Evolutionary conservation across 2,797 vertebrate species (phyloP).

Genomic region (Alosa sapidissima): DNA sequence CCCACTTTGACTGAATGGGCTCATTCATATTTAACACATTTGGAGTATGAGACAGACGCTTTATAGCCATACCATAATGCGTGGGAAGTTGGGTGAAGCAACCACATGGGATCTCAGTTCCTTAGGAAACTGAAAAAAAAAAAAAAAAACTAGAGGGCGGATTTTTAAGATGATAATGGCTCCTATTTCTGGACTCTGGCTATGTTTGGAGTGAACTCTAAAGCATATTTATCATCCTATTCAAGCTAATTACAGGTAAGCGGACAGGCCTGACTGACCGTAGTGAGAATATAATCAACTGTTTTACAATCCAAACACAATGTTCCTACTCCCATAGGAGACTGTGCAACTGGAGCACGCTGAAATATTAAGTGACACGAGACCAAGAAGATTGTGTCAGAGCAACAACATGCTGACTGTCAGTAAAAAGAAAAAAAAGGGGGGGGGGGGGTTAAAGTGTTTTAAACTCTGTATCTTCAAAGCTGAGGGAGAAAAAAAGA

Average conservation of each 20-base stretch:
- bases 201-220: background rate
- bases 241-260: conserved; percentile 9
- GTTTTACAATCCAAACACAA: background rate
- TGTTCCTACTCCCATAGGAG: background rate
- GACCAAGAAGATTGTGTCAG: background rate
- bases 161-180: background rate
- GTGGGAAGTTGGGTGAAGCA: conserved; percentile 4
- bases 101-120: background rate
- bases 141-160: background rate
- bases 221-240: background rate
- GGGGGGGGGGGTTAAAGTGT: background rate
- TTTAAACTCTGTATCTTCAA: background rate
- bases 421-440: background rate
- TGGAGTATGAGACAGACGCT: background rate
- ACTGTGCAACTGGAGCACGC: background rate
- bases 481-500: background rate
- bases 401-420: background rate
- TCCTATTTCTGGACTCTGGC: background rate
- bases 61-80: background rate
- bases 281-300: background rate
- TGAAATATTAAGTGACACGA: background rate
- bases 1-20: background rate
- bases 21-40: background rate
- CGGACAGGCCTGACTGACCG: background rate
- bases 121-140: background rate